These are phyloP conservation scores for Helicoverpa zea DNA, from an alignment of 1,140 invertebrate genomes.

Conservation along the genomic window DNA sequence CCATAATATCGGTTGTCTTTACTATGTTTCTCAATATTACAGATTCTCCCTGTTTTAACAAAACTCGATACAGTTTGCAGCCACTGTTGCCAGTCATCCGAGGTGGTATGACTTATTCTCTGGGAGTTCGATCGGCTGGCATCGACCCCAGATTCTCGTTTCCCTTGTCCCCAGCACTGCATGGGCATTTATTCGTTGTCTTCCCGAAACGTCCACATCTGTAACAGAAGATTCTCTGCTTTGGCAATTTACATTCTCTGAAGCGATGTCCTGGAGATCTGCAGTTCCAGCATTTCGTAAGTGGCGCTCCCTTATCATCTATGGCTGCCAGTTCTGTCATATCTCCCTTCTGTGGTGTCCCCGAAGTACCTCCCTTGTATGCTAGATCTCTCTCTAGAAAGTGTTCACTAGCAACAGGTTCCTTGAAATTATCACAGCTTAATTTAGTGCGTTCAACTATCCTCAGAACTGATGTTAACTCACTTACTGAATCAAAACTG, in stretches of 20 bases:
- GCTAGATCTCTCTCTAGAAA: conserved; percentile 56
- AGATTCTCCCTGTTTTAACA: conserved; percentile 4
- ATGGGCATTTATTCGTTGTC: conserved; percentile 47
- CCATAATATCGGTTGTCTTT: conserved; percentile 1
- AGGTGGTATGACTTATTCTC: background rate
- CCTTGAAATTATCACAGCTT: conserved; percentile 53
- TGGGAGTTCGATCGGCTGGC: background rate
- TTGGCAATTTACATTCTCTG: conserved; percentile 53
- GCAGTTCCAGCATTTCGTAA: conserved; percentile 57
- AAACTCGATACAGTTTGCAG: background rate
- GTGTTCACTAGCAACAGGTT: conserved; percentile 38
- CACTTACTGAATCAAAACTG: conserved; percentile 50
- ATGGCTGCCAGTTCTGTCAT: background rate
- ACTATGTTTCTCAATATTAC: background rate
- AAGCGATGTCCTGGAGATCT: conserved; percentile 51
- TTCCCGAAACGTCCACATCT: conserved; percentile 56
- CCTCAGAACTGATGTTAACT: conserved; percentile 52
- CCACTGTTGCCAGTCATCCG: background rate
- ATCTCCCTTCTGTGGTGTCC: background rate
- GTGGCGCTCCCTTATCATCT: background rate
- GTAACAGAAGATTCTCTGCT: conserved; percentile 58
- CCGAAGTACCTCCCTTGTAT: conserved; percentile 3
- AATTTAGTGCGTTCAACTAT: conserved; percentile 55
- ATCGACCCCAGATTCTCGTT: conserved; percentile 30
- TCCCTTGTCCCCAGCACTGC: conserved; percentile 40